Evolutionary conservation across 2,113 vertebrate species (phyloP).

Genomic region (Cavia aperea): DNA sequence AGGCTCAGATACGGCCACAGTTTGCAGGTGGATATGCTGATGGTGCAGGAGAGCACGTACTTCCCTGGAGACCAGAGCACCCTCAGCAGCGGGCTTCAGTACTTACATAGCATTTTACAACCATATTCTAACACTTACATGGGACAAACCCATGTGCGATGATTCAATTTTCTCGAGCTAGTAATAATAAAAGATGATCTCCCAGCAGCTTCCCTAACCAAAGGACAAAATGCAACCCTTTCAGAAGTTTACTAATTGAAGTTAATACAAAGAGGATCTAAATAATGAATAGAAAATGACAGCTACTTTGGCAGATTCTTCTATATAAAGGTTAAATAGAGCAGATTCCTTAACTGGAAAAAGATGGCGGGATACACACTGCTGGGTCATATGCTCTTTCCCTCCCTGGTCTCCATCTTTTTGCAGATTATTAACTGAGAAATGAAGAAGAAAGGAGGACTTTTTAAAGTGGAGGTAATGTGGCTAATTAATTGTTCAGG

Average conservation of each 20-base stretch:
- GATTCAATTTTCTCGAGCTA: not conserved
- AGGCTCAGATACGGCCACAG: not conserved
- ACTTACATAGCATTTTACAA: not conserved
- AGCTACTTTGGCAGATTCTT: not conserved
- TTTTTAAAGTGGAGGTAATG: not conserved
- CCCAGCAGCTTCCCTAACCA: not conserved
- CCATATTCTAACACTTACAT: not conserved
- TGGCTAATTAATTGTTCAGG: not conserved
- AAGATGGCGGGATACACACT: not conserved
- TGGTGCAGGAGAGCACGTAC: not conserved
- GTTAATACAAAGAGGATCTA: not conserved
- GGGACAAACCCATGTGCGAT: not conserved
- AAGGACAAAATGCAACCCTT: not conserved
- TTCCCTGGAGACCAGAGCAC: not conserved
- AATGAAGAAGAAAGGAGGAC: not conserved
- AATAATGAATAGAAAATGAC: not conserved
- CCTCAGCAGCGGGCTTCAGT: not conserved
- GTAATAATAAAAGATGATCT: not conserved
- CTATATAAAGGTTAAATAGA: not conserved
- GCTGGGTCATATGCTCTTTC: not conserved
- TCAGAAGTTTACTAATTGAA: constrained; percentile 9
- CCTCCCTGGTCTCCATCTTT: too few relatives aligned
- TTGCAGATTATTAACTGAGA: not conserved
- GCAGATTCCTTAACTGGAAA: not conserved
- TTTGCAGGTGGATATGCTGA: not conserved